Base-by-base conservation (phyloP, 2,888 invertebrate species). In the Lithophane socia region DNA sequence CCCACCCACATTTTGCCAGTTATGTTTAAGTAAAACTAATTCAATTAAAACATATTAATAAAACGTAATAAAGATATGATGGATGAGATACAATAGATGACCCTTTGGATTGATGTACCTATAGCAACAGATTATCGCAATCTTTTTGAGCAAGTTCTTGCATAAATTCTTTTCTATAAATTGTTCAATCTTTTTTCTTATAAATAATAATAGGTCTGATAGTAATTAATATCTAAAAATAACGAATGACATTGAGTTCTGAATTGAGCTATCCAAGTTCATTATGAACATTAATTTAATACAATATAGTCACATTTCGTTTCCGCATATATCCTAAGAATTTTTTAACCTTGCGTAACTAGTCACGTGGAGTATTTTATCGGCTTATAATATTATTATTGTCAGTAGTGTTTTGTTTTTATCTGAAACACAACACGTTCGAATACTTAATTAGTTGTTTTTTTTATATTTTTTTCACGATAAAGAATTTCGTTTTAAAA, bases 391-490 rank as follows among this genome's bases (percentile, higher is more conserved):
- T 58, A 52, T 61, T 18, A 29, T 37, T 58, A 21, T 58, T 80
- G 42, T 44, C 58, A 81, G 81, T 81, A 37, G 42, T 64, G 42
- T 81, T 68, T 65, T 83, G 83, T 79, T 65, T 29, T n/a, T 65
- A n/a, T 42, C 10, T 18, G 47, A 64, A n/a, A 61, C 61, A 82
- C 73, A 64, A 49, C 67, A 49, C 29, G n/a, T 81, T 73, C 5
- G n/a, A 73, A 13, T 68, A 58, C 37, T 37, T 37, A 37, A 37
- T 37, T 1, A 13, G 12, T 21, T 21, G 24, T 13, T 4, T 29
- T 18, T 21, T 9, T 7, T 21, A 21, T 2, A 3, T 16, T 44
- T 24, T 21, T 21, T 2, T 12, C 9, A 9, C 3, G n/a, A 2
- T 12, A 1, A 4, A 2, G 1, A 37, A 8, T 10, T 16, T 0